Evolutionary conservation across 2,113 vertebrate species (phyloP).

Genomic region (Dipodomys spectabilis): DNA sequence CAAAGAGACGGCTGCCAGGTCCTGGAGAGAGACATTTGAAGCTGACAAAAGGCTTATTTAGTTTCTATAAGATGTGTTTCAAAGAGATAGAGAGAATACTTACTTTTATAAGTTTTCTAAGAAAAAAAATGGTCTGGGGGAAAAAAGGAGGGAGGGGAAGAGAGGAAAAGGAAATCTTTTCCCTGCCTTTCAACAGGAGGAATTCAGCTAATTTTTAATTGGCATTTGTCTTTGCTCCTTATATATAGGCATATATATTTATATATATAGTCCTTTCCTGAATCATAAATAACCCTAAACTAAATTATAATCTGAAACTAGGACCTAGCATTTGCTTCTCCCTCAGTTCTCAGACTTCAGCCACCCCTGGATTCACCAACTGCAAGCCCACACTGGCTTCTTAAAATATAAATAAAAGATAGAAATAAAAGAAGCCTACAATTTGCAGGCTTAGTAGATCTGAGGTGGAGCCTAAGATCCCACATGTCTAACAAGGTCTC

Average conservation of each 20-base stretch:
- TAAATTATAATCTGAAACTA: neutral
- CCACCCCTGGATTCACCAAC: neutral
- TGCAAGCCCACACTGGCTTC: too few species aligned
- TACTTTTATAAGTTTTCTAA: neutral
- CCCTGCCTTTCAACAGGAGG: neutral
- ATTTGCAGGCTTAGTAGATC: neutral
- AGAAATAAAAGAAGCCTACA: too few species aligned
- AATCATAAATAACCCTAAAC: neutral
- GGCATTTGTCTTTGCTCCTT: neutral
- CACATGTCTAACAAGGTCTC: neutral
- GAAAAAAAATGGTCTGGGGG: neutral
- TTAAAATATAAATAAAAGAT: too few species aligned
- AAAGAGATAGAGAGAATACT: neutral
- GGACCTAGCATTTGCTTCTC: neutral
- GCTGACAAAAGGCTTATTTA: neutral
- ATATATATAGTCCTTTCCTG: neutral
- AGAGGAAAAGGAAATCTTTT: neutral
- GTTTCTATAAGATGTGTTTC: constrained; percentile 26
- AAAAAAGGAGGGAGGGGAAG: neutral
- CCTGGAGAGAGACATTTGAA: constrained; percentile 42
- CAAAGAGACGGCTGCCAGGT: neutral
- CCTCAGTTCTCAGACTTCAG: neutral
- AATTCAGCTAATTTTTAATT: constrained; percentile 8
- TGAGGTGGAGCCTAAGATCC: neutral
- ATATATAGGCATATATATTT: neutral